phyloP scores from a whole-genome alignment of 2,113 vertebrate genomes.

The Notechis scutatus region DNA sequence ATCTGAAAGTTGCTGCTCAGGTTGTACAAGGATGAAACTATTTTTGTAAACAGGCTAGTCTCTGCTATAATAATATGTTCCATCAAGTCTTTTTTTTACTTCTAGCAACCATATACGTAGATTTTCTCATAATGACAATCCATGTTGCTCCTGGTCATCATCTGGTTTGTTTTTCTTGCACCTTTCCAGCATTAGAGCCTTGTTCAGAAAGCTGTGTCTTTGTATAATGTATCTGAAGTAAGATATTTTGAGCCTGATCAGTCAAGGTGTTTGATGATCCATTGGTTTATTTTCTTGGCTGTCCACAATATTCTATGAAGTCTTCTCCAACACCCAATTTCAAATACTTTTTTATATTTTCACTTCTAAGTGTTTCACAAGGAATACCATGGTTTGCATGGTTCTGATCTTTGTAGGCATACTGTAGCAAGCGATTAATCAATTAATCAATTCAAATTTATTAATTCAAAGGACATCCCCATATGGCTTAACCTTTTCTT shows the following conservation, averaged over 20 bases:
- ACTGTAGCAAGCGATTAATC: not conserved
- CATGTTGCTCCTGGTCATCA: not conserved
- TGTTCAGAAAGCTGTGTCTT: not conserved
- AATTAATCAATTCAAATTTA: not conserved
- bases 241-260: not conserved
- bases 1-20: not conserved
- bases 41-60: not conserved
- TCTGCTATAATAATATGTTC: not conserved
- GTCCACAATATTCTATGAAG: not conserved
- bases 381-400: not conserved
- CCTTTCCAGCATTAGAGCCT: not conserved
- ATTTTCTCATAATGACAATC: not conserved
- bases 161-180: not conserved
- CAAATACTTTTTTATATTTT: not conserved
- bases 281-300: not conserved
- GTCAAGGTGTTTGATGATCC: not conserved
- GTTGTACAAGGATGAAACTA: not conserved
- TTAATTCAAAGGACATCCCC: not conserved
- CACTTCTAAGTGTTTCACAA: not conserved
- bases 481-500: not conserved
- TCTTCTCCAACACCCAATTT: not conserved
- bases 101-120: not conserved
- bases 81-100: not conserved
- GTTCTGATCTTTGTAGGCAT: not conserved
- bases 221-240: not conserved